These are phyloP conservation scores for Pararge aegeria DNA, from an alignment of 1,140 invertebrate genomes.

Conservation along the genomic window DNA sequence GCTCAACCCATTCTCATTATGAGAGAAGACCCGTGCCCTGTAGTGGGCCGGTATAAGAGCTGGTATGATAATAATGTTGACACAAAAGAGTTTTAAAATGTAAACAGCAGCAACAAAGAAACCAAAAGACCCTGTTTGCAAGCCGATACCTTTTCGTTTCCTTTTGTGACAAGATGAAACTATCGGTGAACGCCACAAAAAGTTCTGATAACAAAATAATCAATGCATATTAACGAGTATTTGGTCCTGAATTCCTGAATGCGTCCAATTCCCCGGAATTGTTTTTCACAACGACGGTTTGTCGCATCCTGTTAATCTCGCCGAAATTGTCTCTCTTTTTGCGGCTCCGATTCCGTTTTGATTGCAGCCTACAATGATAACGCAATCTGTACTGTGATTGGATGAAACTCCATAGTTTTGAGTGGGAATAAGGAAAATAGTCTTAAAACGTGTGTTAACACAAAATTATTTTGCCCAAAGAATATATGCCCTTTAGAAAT, in stretches of 20 bases:
- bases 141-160: too few relatives aligned
- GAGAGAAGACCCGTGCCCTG: too few relatives aligned
- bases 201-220: not conserved
- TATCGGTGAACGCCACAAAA: too few relatives aligned
- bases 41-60: too few relatives aligned
- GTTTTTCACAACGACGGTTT: slow-evolving; percentile 4
- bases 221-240: slow-evolving; percentile 1
- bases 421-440: not conserved
- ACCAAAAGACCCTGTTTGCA: too few relatives aligned
- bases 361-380: slow-evolving; percentile 6
- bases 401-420: not conserved
- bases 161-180: too few relatives aligned
- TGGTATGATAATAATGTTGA: too few relatives aligned
- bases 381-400: slow-evolving; percentile 1
- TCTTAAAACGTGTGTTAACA: not conserved
- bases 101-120: too few relatives aligned
- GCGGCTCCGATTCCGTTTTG: slow-evolving; percentile 1
- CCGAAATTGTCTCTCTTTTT: slow-evolving; percentile 7
- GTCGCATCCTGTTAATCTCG: slow-evolving; percentile 9
- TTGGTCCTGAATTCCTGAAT: not conserved
- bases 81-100: too few relatives aligned
- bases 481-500: too few relatives aligned
- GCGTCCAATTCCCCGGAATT: slow-evolving; percentile 4
- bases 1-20: too few relatives aligned
- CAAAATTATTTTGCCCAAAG: too few relatives aligned